A percentile compares a stretch with the other conserved stretches of the same genome.
These are phyloP conservation scores for Archips crataeganus DNA, from an alignment of 2,888 invertebrate genomes.

Conservation along the genomic window DNA sequence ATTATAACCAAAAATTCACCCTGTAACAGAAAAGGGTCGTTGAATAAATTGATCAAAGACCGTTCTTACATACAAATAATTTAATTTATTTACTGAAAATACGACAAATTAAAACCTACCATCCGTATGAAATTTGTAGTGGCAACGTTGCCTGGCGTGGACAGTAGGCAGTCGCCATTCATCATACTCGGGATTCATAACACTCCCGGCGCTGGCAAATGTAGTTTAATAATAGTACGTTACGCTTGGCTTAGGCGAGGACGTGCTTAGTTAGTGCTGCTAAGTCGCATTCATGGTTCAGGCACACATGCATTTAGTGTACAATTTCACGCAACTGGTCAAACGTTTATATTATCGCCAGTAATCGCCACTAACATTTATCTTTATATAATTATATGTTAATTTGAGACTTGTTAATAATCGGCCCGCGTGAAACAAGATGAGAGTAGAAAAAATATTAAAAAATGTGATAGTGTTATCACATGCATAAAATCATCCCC, in stretches of 20 bases:
- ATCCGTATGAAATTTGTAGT: constrained; percentile 28
- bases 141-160: constrained; percentile 36
- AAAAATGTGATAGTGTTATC: constrained; percentile 36
- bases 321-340: constrained; percentile 29
- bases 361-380: background rate
- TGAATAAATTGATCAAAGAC: constrained; percentile 66
- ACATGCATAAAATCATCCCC: constrained; percentile 61
- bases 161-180: constrained; percentile 60
- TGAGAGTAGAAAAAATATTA: constrained; percentile 10
- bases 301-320: constrained; percentile 31
- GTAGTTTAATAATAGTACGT: constrained; percentile 70
- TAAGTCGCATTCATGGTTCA: constrained; percentile 36
- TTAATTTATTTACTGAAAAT: constrained; percentile 4
- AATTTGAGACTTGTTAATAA: background rate
- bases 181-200: constrained; percentile 79
- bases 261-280: constrained; percentile 37
- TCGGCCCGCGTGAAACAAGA: background rate
- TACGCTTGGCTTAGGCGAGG: constrained; percentile 54
- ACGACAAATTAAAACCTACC: constrained; percentile 23
- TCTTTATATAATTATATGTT: background rate
- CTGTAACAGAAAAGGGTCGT: constrained; percentile 61
- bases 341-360: constrained; percentile 5
- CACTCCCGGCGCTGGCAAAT: constrained; percentile 68
- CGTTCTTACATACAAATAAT: background rate
- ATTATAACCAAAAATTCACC: background rate